Conservation (phyloP, 2,888 invertebrate species). For the Oasisia sp. region DNA sequence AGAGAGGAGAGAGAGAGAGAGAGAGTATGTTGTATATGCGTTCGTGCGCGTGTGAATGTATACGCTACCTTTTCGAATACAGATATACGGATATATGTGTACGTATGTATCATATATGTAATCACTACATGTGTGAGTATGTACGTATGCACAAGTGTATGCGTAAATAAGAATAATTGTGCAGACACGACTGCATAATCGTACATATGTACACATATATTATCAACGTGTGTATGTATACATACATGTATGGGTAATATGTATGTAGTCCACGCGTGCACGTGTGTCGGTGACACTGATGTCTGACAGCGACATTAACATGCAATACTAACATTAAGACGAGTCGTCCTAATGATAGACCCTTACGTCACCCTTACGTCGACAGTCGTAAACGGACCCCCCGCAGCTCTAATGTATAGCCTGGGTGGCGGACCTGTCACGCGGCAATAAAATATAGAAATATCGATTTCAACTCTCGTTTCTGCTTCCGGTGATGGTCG, state of each 20-base stretch:
- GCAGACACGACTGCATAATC: not conserved
- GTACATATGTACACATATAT: no score
- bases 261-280: no score
- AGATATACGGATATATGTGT: not conserved
- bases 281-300: not conserved
- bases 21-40: no score
- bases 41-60: not conserved
- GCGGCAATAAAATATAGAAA: not conserved
- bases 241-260: no score
- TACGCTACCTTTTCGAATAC: not conserved
- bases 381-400: not conserved
- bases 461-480: not conserved
- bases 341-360: not conserved
- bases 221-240: no score
- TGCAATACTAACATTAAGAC: slow-evolving; percentile 9
- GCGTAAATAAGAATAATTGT: not conserved
- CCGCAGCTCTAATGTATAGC: not conserved
- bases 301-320: not conserved
- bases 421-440: not conserved
- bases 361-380: not conserved
- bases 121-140: not conserved
- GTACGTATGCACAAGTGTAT: not conserved
- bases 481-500: not conserved
- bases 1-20: no score
- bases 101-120: not conserved